Evolutionary conservation across 2,888 invertebrate species (phyloP), one percentile per base, ranked within the genome.

Genomic region (Alentia gelatinosa): DNA sequence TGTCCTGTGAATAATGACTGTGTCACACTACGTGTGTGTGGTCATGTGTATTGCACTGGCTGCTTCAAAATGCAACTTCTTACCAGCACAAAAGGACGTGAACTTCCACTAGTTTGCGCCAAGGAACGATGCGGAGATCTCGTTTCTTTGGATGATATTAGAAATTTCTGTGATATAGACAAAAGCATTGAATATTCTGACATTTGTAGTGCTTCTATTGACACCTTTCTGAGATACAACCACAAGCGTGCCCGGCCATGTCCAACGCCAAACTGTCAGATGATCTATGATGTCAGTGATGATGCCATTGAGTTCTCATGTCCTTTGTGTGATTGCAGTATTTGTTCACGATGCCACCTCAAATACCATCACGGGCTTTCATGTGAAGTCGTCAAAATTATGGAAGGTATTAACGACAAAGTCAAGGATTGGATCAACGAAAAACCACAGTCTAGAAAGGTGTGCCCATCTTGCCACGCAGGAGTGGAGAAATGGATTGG

Each of bases 401-500:
- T 89, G 89, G 89, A 89, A 30, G 68, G 63, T 0, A 89, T 89
- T 12, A 68, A 89, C 35, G 89, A 89, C 86, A 86, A 86, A 30
- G 86, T 86, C 4, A 86, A 86, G 47, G 42, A 86, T 35, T 89
- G 89, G 89, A 89, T 89, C n/a, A 50, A 42, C n/a, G 89, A 89
- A 33, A 68, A 89, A 26, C 56, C 89, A 9, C 56, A 89, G 89
- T 63, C 89, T 15, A n/a, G 89, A 23, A 89, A 89, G 50, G 56
- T 56, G 23, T 89, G 89, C 33, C 89, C 89, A 23, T 89, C 89
- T 35, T 89, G 89, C 39, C 89, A 89, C 33, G 39, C 68, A 7
- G 89, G 89, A n/a, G 89, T 89, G 63, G 89, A 89, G 63, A 89
- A 89, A 35, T 63, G 56, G 63, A 68, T 63, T 23, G 89, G 89